Evolutionary conservation across 2,888 invertebrate species (phyloP), one percentile per base, ranked within the genome.

Genomic region (Odontomyia ornata): DNA sequence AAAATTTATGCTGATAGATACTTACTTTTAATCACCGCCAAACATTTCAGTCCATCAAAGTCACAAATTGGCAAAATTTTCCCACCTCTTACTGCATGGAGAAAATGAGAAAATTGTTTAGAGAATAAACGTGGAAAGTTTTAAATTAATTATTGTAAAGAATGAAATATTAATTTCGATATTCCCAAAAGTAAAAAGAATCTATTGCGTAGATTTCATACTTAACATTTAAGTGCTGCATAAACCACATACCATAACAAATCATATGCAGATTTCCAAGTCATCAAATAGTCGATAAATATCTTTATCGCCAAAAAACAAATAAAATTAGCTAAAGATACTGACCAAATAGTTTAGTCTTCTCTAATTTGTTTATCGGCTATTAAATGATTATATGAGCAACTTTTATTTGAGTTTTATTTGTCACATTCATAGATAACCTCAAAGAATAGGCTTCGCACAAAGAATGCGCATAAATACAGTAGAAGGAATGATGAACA

Each of bases 1-100:
- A 11, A 64, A 15, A 64, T 15, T 18, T 11, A 27, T 11, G 9
- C 36, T 36, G 36, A 36, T 36, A 69, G 11, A 60, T 62, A 83
- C 84, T 83, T 83, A 89, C 89, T 90, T 88, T 89, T 89, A 81
- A 90, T 87, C 79, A 88, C 83, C 1, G 88, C 87, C 78, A 93
- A 86, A 82, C 93, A 93, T 77, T 88, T 89, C 79, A 93, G 85
- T 11, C 92, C 93, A 76, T 86, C 82, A 0, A 91, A 89, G 80
- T 91, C 89, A 81, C 93, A 93, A 77, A 90, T 85, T 21, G 84
- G 86, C 79, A 86, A 79, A 25, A 82, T 81, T 23, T 83, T 83
- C 30, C 86, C 86, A 77, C 81, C 83, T 77, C 83, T 85, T 64
- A 84, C 87, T 86, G 79, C 62, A 25, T 64, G 76, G 77, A 60